A percentile compares a stretch with the other conserved stretches of the same genome.
phyloP scores from a whole-genome alignment of 1,140 invertebrate genomes.

The Eriocheir sinensis region DNA sequence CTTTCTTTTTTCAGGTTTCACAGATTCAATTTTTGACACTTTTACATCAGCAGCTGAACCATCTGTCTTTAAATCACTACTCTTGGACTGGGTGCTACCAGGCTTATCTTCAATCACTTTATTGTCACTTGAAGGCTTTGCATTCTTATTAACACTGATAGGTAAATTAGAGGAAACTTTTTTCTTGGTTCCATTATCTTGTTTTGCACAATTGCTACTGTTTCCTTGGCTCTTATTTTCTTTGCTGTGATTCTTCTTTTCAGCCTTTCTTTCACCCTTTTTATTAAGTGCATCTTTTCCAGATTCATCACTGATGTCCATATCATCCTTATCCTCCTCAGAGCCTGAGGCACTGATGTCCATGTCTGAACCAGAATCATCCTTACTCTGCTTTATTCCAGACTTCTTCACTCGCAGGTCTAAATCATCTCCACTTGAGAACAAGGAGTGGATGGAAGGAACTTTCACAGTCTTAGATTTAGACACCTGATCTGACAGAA shows the following conservation, averaged over 20 bases:
- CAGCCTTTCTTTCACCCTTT: conserved; percentile 27
- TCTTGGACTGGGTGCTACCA: background rate
- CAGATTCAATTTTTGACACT: conserved; percentile 3
- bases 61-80: background rate
- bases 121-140: conserved; percentile 38
- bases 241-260: conserved; percentile 50
- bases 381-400: conserved; percentile 54
- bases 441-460: conserved; percentile 68
- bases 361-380: conserved; percentile 77
- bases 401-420: conserved; percentile 62
- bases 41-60: background rate
- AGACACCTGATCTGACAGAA: conserved; percentile 65
- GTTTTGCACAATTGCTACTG: background rate
- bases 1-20: conserved; percentile 55
- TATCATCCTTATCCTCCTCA: conserved; percentile 73
- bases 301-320: conserved; percentile 76
- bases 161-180: background rate
- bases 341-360: conserved; percentile 75
- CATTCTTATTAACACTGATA: background rate
- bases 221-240: background rate
- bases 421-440: conserved; percentile 54
- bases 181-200: background rate
- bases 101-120: background rate
- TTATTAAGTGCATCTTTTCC: conserved; percentile 57
- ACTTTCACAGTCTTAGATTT: background rate